A percentile compares a stretch with the other conserved stretches of the same genome.
phyloP scores from a whole-genome alignment of 1,140 invertebrate species.

The Ceratina japonica region DNA sequence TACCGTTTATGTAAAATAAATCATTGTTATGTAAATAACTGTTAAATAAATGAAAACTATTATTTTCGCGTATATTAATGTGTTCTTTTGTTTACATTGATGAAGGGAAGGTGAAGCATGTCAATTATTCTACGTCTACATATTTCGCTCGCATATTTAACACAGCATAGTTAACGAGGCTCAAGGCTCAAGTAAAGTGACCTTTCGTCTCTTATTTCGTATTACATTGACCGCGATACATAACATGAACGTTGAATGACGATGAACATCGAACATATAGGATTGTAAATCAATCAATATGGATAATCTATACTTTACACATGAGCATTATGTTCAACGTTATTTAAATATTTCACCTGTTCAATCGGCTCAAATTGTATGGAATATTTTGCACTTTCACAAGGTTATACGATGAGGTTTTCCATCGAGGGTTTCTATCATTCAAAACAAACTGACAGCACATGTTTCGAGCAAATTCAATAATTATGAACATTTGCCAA shows the following conservation, averaged over 20 bases:
- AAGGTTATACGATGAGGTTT: conserved; percentile 22
- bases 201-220: background rate
- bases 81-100: background rate
- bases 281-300: background rate
- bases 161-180: background rate
- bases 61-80: conserved; percentile 28
- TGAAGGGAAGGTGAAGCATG: background rate
- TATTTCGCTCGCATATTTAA: background rate
- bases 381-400: background rate
- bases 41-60: conserved; percentile 30
- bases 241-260: background rate
- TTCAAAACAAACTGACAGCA: background rate
- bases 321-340: background rate
- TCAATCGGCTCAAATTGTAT: background rate
- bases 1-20: too few species aligned
- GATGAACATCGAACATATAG: background rate
- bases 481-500: background rate
- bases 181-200: conserved; percentile 16
- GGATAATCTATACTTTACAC: background rate
- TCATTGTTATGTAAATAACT: conserved; percentile 27
- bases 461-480: background rate
- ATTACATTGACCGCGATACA: background rate
- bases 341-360: background rate
- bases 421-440: background rate
- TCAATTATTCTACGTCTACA: background rate